Evolutionary conservation across 2,888 invertebrate species (phyloP).

Genomic region (Latrodectus elegans): DNA sequence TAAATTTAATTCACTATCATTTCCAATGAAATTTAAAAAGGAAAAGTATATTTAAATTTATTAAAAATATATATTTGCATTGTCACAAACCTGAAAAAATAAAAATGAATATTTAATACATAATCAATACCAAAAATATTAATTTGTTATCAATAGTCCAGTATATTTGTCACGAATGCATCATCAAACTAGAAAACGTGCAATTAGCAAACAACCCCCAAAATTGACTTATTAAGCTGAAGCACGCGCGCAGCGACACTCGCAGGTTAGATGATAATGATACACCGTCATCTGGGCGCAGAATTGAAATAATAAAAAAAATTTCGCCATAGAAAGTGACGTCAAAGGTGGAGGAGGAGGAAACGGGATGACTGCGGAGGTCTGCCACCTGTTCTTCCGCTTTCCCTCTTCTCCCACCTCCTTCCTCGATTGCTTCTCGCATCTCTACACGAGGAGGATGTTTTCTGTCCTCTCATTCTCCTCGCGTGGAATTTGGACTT

Average conservation of each 20-base stretch:
- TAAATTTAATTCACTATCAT: too few relatives aligned
- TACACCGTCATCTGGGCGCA: not conserved
- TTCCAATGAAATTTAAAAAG: too few relatives aligned
- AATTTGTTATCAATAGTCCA: too few relatives aligned
- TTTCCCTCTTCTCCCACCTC: not conserved
- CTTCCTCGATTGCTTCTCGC: not conserved
- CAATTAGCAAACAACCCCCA: not conserved
- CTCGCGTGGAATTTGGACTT: not conserved
- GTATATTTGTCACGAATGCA: too few relatives aligned
- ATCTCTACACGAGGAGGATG: not conserved
- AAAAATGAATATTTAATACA: too few relatives aligned
- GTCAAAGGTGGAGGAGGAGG: conserved; percentile 1
- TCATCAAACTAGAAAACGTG: too few relatives aligned
- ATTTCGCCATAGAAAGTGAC: not conserved
- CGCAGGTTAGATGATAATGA: conserved; percentile 2
- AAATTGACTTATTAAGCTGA: not conserved
- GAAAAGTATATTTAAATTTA: too few relatives aligned
- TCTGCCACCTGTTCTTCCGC: not conserved
- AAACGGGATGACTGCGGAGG: not conserved
- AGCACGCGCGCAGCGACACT: conserved; percentile 1
- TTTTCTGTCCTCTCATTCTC: not conserved
- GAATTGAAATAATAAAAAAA: not conserved
- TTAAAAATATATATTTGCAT: too few relatives aligned
- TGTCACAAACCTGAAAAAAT: too few relatives aligned
- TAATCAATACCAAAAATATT: too few relatives aligned